These are phyloP conservation scores for Auanema sp. DNA, from an alignment of 2,888 invertebrate genomes.

Conservation along the genomic window DNA sequence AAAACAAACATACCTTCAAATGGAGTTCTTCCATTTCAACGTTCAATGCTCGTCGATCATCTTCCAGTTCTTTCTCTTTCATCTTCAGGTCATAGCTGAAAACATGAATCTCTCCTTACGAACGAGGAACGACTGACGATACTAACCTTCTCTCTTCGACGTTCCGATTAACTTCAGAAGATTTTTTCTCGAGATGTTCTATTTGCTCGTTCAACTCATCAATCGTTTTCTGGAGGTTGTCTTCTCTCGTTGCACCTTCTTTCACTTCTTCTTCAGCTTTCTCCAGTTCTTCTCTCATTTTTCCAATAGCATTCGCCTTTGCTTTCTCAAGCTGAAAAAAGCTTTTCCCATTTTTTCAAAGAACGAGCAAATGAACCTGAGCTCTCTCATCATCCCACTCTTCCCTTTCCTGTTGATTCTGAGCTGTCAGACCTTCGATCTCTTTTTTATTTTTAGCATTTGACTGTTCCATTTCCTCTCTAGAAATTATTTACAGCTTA, in stretches of 20 bases:
- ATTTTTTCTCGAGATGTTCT: conserved; percentile 17
- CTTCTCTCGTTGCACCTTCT: conserved; percentile 27
- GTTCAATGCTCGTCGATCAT: conserved; percentile 27
- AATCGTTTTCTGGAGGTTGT: conserved; percentile 17
- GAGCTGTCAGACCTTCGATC: conserved; percentile 10
- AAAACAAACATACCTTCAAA: conserved; percentile 11
- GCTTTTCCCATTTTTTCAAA: not conserved
- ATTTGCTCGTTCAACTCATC: conserved; percentile 25
- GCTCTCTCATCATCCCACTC: conserved; percentile 22
- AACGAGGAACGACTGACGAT: not conserved
- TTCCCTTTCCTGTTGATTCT: conserved; percentile 19
- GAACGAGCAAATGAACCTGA: conserved; percentile 10
- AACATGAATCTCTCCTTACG: not conserved
- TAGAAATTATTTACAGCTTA: conserved; percentile 4
- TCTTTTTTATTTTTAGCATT: conserved; percentile 16
- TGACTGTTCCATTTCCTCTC: conserved; percentile 16
- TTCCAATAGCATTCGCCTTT: conserved; percentile 20
- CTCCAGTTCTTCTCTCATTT: conserved; percentile 25
- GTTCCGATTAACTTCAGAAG: conserved; percentile 14
- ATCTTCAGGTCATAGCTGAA: conserved; percentile 2
- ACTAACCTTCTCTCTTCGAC: conserved; percentile 25
- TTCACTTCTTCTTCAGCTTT: conserved; percentile 30
- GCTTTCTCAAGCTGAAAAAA: conserved; percentile 29
- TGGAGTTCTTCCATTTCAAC: conserved; percentile 29
- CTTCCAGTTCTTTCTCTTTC: conserved; percentile 19